Evolutionary conservation across 1,140 invertebrate species (phyloP).

Genomic region (Apis florea): DNA sequence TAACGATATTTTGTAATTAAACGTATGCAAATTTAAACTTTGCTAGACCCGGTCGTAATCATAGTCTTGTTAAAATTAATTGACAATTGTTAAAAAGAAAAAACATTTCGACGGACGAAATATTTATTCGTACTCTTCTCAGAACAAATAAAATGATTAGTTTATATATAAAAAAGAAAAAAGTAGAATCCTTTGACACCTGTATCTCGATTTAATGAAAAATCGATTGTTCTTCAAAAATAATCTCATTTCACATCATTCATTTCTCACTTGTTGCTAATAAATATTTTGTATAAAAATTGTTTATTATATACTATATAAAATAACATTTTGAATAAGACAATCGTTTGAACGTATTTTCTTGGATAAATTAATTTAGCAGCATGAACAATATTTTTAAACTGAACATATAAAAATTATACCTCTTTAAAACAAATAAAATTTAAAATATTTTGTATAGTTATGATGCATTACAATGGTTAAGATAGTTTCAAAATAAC

Average conservation of each 20-base stretch:
- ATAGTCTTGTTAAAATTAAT: slow-evolving; percentile 26
- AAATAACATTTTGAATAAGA: neutral
- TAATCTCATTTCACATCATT: neutral
- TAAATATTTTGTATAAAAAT: slow-evolving; percentile 23
- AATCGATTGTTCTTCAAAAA: slow-evolving; percentile 1
- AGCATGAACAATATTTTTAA: neutral
- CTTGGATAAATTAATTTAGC: neutral
- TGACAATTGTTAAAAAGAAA: slow-evolving; percentile 11
- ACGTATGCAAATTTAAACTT: slow-evolving; percentile 11
- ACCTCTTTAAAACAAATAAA: neutral
- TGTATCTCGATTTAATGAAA: slow-evolving; percentile 8
- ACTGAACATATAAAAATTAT: no score
- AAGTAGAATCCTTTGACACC: slow-evolving; percentile 6
- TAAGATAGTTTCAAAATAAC: neutral
- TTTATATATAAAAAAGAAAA: slow-evolving; percentile 15
- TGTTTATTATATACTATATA: neutral
- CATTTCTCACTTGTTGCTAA: slow-evolving; percentile 3
- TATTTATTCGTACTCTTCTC: slow-evolving; percentile 37
- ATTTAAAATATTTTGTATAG: neutral
- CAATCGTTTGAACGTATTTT: neutral
- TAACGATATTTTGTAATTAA: slow-evolving; percentile 36
- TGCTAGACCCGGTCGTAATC: neutral
- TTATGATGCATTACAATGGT: no score
- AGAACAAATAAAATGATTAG: slow-evolving; percentile 29
- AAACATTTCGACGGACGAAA: slow-evolving; percentile 10